A percentile compares a stretch with the other conserved stretches of the same genome.
Conservation (phyloP, 2,888 invertebrate genomes). For the Stenichneumon culpator region DNA sequence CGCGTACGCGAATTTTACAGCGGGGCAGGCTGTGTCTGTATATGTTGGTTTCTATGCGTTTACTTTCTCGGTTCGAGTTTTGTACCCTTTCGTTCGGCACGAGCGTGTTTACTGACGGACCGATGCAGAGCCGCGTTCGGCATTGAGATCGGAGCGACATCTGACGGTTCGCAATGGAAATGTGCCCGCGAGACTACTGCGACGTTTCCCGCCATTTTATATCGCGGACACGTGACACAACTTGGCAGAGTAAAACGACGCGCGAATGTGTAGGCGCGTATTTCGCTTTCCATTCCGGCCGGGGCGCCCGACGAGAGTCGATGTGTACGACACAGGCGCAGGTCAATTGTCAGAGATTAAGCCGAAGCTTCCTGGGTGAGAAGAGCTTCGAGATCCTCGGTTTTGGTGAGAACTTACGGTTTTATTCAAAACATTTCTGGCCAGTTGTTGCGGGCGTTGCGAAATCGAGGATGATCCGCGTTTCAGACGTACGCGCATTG, state of each 20-base stretch:
- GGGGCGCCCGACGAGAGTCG: no score
- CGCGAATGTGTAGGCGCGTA: neutral
- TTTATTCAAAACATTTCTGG: neutral
- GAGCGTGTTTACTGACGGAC: conserved; percentile 73
- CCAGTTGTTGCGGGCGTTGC: neutral
- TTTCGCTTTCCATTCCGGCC: neutral
- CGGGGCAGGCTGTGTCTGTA: neutral
- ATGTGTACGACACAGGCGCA: neutral
- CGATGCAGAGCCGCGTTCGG: conserved; percentile 70
- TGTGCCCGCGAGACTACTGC: neutral
- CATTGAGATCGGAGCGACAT: conserved; percentile 56
- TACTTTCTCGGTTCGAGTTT: conserved; percentile 5
- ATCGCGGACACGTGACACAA: conserved; percentile 28
- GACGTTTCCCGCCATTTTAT: conserved; percentile 59
- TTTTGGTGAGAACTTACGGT: neutral
- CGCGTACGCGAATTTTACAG: neutral
- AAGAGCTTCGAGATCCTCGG: neutral
- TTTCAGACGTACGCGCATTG: neutral
- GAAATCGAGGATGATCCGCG: neutral
- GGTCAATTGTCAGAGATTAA: neutral
- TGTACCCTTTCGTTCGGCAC: conserved; percentile 22
- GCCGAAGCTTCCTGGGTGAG: neutral
- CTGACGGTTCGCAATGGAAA: neutral
- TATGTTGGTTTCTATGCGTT: neutral
- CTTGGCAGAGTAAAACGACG: neutral